A percentile compares a stretch with the other conserved stretches of the same genome.
phyloP scores from a whole-genome alignment of 30 jellyfish, hydroid and myxozoan species.

The Calvadosia cruxmelitensis region DNA sequence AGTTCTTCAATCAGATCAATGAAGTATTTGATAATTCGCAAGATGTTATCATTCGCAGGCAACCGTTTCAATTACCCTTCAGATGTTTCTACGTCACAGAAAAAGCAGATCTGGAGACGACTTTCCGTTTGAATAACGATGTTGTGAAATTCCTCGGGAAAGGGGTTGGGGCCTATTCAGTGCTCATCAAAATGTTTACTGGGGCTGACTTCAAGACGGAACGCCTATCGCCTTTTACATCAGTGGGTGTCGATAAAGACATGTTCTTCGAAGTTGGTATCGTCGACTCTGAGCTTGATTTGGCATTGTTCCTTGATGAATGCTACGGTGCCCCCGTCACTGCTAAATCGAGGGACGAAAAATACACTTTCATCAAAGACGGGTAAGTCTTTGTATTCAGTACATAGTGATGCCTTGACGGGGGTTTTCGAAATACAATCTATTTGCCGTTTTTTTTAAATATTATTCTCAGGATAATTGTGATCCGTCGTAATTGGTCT shows the following conservation, averaged over 20 bases:
- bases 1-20: neutral
- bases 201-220: slow-evolving; percentile 19
- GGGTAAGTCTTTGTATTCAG: slow-evolving; percentile 35
- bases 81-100: slow-evolving; percentile 20
- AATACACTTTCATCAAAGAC: slow-evolving; percentile 47
- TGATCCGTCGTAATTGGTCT: too few species aligned
- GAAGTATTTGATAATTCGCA: neutral
- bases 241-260: slow-evolving; percentile 22
- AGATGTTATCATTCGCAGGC: slow-evolving; percentile 12
- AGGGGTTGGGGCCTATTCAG: slow-evolving; percentile 45
- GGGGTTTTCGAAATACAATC: too few species aligned
- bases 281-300: slow-evolving; percentile 26
- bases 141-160: slow-evolving; percentile 8
- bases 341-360: slow-evolving; percentile 21
- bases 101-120: neutral
- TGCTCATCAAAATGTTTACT: slow-evolving; percentile 26
- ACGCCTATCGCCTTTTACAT: slow-evolving; percentile 22
- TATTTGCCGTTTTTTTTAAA: too few species aligned
- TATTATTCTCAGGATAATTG: too few species aligned
- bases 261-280: slow-evolving; percentile 64
- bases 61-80: slow-evolving; percentile 27
- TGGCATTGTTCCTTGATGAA: slow-evolving; percentile 38
- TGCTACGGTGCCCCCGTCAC: slow-evolving; percentile 55
- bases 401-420: too few species aligned
- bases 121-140: neutral